Conservation (phyloP, 2,797 vertebrate genomes). For the Rhynchonycteris naso region DNA sequence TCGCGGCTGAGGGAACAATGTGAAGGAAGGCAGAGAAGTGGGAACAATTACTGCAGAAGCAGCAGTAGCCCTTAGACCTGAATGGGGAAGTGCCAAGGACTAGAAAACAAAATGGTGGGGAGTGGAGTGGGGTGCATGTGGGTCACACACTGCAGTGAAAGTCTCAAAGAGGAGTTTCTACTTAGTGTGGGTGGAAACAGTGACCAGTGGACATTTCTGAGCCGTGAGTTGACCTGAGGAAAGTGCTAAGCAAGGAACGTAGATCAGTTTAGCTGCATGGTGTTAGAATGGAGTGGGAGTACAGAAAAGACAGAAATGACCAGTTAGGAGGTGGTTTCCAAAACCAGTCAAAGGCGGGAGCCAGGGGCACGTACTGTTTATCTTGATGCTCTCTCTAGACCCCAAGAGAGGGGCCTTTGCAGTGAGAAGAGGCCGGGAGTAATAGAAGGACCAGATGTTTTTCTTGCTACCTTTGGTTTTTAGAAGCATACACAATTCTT, state of each 20-base stretch:
- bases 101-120: not conserved
- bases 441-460: not conserved
- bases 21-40: not conserved
- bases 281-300: not conserved
- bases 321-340: not conserved
- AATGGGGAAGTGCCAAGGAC: not conserved
- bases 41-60: not conserved
- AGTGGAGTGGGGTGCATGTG: accelerated
- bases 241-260: not conserved
- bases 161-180: not conserved
- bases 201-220: not conserved
- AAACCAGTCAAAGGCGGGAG: not conserved
- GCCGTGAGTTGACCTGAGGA: not conserved
- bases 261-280: not conserved
- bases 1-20: not conserved
- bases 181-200: not conserved
- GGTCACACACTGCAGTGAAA: accelerated
- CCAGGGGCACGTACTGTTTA: not conserved
- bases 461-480: conserved; percentile 10
- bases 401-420: not conserved
- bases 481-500: conserved; percentile 54
- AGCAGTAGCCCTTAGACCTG: no score
- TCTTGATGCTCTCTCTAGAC: not conserved
- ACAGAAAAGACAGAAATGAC: not conserved
- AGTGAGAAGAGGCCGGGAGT: not conserved